Base-by-base conservation (phyloP, 1,140 invertebrate species). In the Aporrectodea caliginosa region DNA sequence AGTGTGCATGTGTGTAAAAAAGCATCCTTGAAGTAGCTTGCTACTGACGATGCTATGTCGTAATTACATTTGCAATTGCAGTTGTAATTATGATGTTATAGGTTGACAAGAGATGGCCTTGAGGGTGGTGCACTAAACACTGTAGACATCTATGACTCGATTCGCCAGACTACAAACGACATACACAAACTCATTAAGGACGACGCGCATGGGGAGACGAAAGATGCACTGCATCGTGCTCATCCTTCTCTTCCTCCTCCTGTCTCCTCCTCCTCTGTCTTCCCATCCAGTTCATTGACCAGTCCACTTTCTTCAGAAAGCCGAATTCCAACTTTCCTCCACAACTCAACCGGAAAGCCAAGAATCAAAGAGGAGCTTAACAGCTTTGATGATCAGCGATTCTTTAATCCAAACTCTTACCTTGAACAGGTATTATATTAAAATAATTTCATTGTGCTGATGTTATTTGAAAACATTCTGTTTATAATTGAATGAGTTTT, bases 141-240 rank as follows among this genome's bases (percentile, higher is more conserved):
- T 27, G 94, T 96, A 86, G 95, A 97, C 86, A 92, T 97, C 70
- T 90, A 88, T 82, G 89, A 93, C 85, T 95, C 94, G 79, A 91
- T 98, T 76, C 91, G 94, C 79, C 93, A 93, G 85, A 97, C 95
- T 69, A 95, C 95, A 1, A 94, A 94, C 29, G 95, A 98, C 90
- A 98, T 98, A 86, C 93, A 95, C 84, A 95, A 93, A 88, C 94
- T 94, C 83, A 93, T 92, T 84, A 88, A 88, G 81, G 82, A 87
- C 43, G 86, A 88, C 77, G 83, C 81, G 73, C 75, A 32, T 12
- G 43, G 6, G 22, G 43, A 58, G 22, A 58, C 6, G 6, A 58
- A 58, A 58, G 43, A 58, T 58, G 22, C 43, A 58, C 22, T 58
- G 22, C 43, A 12, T 58, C 6, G 22, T 22, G 22, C 43, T 22